Conservation (phyloP, 2,888 invertebrate species). For the Thymelicus lineola region DNA sequence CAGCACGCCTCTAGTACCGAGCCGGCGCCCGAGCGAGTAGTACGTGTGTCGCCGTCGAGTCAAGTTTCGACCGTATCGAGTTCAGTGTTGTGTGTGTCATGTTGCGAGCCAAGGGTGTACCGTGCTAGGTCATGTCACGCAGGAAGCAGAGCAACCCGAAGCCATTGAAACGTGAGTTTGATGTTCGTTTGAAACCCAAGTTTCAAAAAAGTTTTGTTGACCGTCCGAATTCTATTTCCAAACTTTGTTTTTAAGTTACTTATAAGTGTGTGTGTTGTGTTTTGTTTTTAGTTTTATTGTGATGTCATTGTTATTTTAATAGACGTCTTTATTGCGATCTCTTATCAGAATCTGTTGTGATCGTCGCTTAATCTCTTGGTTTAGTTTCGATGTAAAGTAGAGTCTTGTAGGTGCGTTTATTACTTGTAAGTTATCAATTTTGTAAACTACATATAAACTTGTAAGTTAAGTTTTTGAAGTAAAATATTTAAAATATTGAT, state of each 20-base stretch:
- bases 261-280: neutral
- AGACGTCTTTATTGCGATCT: neutral
- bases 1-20: slow-evolving; percentile 61
- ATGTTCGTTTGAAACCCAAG: slow-evolving; percentile 1
- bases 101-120: slow-evolving; percentile 63
- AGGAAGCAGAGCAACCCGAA: slow-evolving; percentile 98
- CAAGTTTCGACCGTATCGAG: slow-evolving; percentile 53
- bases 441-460: no score
- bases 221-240: neutral
- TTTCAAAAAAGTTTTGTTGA: slow-evolving; percentile 17
- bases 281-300: neutral
- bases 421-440: no score
- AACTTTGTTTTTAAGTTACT: neutral
- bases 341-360: slow-evolving; percentile 9
- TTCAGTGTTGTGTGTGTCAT: slow-evolving; percentile 66
- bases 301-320: neutral
- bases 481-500: no score
- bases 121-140: slow-evolving; percentile 91
- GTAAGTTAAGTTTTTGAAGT: no score
- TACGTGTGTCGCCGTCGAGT: slow-evolving; percentile 49
- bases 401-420: neutral
- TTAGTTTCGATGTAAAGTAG: neutral
- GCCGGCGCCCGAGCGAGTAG: slow-evolving; percentile 53
- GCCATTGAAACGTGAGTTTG: slow-evolving; percentile 95
- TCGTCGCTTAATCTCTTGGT: neutral